phyloP scores from a whole-genome alignment of 2,113 vertebrate genomes.

The Acanthisitta chloris region DNA sequence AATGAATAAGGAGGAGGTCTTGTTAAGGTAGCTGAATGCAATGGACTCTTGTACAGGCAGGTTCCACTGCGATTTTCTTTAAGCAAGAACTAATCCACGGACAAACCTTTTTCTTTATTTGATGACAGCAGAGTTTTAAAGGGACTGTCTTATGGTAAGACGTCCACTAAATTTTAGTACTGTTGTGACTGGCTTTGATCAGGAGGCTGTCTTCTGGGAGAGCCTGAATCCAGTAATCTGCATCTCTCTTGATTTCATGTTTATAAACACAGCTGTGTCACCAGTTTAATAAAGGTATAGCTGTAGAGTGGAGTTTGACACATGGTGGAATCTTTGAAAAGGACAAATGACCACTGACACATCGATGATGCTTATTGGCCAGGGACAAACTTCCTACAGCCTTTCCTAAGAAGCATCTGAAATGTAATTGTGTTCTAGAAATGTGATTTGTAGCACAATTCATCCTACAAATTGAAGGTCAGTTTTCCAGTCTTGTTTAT shows the following conservation, averaged over 20 bases:
- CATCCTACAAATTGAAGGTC: not conserved
- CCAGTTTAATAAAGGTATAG: not conserved
- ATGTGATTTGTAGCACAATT: not conserved
- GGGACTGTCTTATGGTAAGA: not conserved
- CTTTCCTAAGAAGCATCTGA: not conserved
- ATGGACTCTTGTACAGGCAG: not conserved
- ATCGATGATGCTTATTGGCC: not conserved
- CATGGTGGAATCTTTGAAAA: not conserved
- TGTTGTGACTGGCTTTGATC: not conserved
- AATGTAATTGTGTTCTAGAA: not conserved
- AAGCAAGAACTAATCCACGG: not conserved
- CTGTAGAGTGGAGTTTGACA: not conserved
- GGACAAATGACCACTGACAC: not conserved
- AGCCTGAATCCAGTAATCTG: not conserved
- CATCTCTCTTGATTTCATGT: not conserved
- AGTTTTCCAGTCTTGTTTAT: not conserved
- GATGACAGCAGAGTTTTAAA: not conserved
- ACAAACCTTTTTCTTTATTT: not conserved
- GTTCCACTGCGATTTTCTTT: not conserved
- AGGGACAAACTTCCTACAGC: accelerated
- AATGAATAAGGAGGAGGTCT: not conserved
- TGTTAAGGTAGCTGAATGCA: not conserved
- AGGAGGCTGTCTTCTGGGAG: not conserved
- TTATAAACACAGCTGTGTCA: not conserved
- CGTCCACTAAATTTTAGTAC: not conserved